phyloP scores from a whole-genome alignment of 1,140 invertebrate genomes.

The Oryzaephilus surinamensis region DNA sequence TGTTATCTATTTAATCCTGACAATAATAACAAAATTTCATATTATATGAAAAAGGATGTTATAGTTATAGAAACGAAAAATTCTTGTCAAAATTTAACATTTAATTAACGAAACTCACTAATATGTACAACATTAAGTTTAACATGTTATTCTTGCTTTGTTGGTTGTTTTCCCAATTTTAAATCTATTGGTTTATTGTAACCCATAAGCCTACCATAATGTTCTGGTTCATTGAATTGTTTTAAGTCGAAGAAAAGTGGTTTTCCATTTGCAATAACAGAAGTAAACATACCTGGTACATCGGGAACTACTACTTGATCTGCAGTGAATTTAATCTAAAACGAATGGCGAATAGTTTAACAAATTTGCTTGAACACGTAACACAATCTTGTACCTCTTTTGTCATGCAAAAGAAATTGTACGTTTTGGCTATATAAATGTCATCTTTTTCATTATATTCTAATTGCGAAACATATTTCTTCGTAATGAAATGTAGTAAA shows the following conservation, averaged over 20 bases:
- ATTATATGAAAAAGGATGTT: too few species aligned
- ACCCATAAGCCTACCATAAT: constrained; percentile 79
- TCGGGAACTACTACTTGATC: constrained; percentile 70
- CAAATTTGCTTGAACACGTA: background rate
- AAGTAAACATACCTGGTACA: constrained; percentile 71
- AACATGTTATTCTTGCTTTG: too few species aligned
- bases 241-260: constrained; percentile 67
- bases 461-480: constrained; percentile 73
- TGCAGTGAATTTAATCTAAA: constrained; percentile 59
- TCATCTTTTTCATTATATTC: constrained; percentile 54
- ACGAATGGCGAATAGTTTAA: constrained; percentile 22
- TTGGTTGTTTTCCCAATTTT: too few species aligned
- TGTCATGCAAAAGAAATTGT: constrained; percentile 52
- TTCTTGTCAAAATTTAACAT: too few species aligned
- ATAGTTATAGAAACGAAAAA: too few species aligned
- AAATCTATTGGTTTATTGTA: constrained; percentile 85
- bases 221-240: constrained; percentile 53
- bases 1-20: too few species aligned
- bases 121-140: too few species aligned
- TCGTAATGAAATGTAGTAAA: constrained; percentile 70
- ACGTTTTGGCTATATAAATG: constrained; percentile 57
- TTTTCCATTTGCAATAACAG: constrained; percentile 54
- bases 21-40: too few species aligned
- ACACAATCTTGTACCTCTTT: constrained; percentile 42
- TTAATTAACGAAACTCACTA: too few species aligned